Evolutionary conservation across 1,140 invertebrate species (phyloP), one percentile per base, ranked within the genome.

Genomic region (Lerema accius): DNA sequence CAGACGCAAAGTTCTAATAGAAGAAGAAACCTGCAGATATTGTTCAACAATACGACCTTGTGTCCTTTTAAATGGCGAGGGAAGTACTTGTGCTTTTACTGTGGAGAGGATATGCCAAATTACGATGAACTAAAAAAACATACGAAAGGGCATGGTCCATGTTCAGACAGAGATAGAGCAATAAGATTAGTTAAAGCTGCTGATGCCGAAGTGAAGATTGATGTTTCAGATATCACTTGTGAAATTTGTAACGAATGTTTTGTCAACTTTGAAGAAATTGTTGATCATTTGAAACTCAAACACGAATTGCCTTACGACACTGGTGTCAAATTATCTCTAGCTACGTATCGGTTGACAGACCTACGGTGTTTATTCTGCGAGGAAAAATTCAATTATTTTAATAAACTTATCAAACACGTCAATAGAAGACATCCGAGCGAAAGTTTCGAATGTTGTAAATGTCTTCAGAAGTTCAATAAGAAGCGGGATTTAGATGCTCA

Each of bases 1-100:
- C 72, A 66, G 74, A 77, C 77, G 78, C 74, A 53, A 62, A 71
- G 51, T 82, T 77, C 77, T 74, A 76, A 82, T 69, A 71, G 77
- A 42, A 68, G 84, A 53, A 49, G 84, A 63, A 89, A 89, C 66
- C 72, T 86, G 66, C 76, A 80, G 82, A 80, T 79, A 45, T 63
- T 90, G 11, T 90, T 88, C 80, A 86, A 90, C 76, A 76, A 82
- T 68, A 88, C 82, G 0, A 68, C 81, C 9, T 71, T 90, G 39
- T 71, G 86, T 16, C 87, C 87, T 4, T 90, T 90, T 69, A 90
- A 88, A 77, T 88, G 87, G 87, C 65, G 76, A 2, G 78, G 80
- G 2, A 80, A 66, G 62, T 86, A 80, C 48, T 63, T 78, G 2
- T 89, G 86, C 63, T 89, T 88, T 66, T 86, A 84, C 67, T 89